Conservation (phyloP, 1,140 invertebrate species). For the Bombus sibiricus region DNA sequence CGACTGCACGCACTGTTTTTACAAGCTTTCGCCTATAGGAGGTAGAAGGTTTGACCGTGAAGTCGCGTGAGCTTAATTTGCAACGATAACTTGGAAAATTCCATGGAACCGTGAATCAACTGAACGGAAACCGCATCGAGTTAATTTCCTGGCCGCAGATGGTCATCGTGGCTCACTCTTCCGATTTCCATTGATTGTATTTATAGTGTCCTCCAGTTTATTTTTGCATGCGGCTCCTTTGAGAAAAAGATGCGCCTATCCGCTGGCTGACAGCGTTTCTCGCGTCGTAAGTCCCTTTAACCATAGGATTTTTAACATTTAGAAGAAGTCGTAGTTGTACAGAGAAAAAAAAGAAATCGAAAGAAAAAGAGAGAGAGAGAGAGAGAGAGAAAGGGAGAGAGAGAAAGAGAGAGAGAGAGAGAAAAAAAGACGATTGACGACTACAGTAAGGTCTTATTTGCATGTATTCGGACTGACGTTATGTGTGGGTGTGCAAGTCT, state of each 20-base stretch:
- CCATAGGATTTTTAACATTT: background rate
- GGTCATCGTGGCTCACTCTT: slow-evolving; percentile 67
- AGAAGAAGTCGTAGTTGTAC: background rate
- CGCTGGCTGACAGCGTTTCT: slow-evolving; percentile 56
- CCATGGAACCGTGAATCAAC: slow-evolving; percentile 9
- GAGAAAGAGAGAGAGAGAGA: background rate
- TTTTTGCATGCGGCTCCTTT: slow-evolving; percentile 65
- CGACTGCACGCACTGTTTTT: slow-evolving; percentile 58
- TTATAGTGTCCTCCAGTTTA: slow-evolving; percentile 74
- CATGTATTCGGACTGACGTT: slow-evolving; percentile 44
- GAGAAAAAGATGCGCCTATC: slow-evolving; percentile 58
- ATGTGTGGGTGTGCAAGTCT: slow-evolving; percentile 54
- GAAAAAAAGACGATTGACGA: slow-evolving; percentile 9
- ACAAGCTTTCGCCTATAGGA: slow-evolving; percentile 44
- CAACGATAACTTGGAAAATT: background rate
- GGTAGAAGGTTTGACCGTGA: background rate
- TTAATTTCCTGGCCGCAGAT: slow-evolving; percentile 66
- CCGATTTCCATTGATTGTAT: slow-evolving; percentile 75
- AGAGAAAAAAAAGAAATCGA: background rate
- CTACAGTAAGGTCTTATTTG: slow-evolving; percentile 58
- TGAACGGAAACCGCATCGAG: slow-evolving; percentile 25
- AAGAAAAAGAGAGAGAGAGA: background rate
- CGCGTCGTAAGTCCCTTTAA: slow-evolving; percentile 41
- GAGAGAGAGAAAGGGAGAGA: background rate
- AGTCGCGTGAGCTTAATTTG: background rate